Conservation (phyloP, 2,113 vertebrate genomes). For the Gulo gulo region DNA sequence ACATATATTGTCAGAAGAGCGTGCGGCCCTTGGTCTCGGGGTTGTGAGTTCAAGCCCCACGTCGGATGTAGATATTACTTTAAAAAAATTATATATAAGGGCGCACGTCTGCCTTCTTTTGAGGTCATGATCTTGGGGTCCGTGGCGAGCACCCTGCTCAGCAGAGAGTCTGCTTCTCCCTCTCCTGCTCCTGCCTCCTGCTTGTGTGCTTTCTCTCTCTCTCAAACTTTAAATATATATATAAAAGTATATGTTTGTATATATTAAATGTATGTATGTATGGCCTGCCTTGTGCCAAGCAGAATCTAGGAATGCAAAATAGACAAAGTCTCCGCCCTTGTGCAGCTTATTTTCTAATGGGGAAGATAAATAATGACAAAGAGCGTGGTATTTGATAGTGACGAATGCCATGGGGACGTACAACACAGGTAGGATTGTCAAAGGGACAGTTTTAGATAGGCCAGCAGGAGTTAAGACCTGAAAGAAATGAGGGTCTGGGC, state of each 20-base stretch:
- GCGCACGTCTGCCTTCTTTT: neutral
- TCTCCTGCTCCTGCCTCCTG: neutral
- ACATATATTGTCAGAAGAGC: neutral
- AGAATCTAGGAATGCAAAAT: neutral
- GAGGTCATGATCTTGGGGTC: neutral
- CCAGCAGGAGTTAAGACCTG: neutral
- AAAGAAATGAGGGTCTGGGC: neutral
- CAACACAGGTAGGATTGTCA: neutral
- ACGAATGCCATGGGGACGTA: neutral
- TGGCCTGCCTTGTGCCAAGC: neutral
- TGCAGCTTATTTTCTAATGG: neutral
- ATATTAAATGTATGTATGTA: neutral
- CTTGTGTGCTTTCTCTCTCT: neutral
- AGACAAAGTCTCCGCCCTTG: neutral
- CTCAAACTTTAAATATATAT: neutral
- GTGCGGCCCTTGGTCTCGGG: neutral
- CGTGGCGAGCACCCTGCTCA: too few species aligned
- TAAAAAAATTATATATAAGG: neutral
- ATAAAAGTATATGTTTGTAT: too few species aligned
- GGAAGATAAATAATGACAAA: neutral
- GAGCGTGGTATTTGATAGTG: neutral
- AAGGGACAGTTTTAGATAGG: neutral
- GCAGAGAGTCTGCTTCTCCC: too few species aligned
- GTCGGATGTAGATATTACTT: neutral
- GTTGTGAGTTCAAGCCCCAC: neutral